Evolutionary conservation across 1,140 invertebrate genomes (phyloP), one percentile per base, ranked within the genome.

Genomic region (Macrosteles quadrilineatus): DNA sequence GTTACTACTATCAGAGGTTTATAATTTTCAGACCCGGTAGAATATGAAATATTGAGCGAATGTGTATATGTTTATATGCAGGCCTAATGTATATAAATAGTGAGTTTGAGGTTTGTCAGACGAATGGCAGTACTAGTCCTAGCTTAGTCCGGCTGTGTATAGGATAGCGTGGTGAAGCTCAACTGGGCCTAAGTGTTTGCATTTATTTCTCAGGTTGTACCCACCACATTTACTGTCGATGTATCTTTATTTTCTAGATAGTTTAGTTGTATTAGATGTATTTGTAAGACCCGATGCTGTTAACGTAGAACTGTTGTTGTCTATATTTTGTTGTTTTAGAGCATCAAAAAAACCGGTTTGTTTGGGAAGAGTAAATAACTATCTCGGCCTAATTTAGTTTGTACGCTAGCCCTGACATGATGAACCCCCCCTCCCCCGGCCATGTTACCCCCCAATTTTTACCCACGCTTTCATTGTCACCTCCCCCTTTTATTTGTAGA

Each of bases 171-270:
- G 6, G 21, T 3, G 32, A 9, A 43, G 63, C 63, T 66, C 63
- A 66, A 66, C 63, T 21, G 63, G 62, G 63, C 63, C 63, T 66
- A 66, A 40, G 63, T 66, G 32, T 66, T 43, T 45, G 62, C 31
- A 45, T 66, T 66, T 66, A 40, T 40, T 66, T 66, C 63, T 64
- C 62, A 64, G 62, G 27, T 64, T 30, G n/a, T n/a, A n/a, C n/a
- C 23, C 47, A 6, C 32, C 32, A 36, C 32, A 36, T 36, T 25
- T 59, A 11, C 25, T 4, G 6, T 59, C 23, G 55, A 21, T 59
- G 25, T 23, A 50, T n/a, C 17, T 23, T 23, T n/a, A 19, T n/a
- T 50, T 50, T 50, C 3, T 50, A 19, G 47, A 19, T 50, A 50
- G 47, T 50, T 50, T 50, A 50, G 47, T 50, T 40, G 36, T 40